These are phyloP conservation scores for Papilio xuthus DNA, from an alignment of 1,140 invertebrate species.

Conservation along the genomic window DNA sequence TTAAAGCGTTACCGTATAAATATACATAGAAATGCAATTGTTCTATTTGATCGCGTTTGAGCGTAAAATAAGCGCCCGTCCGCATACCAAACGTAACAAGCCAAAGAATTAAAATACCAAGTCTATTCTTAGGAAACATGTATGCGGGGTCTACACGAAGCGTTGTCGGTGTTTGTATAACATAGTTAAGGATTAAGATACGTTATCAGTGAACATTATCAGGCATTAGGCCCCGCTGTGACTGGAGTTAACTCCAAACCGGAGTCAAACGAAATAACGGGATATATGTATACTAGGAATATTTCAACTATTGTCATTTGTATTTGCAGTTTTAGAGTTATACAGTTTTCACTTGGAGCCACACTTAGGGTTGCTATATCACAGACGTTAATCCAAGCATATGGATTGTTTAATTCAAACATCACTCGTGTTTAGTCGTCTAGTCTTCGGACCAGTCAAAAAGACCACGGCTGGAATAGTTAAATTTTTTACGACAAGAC, in stretches of 20 bases:
- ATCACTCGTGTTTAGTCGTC: too few relatives aligned
- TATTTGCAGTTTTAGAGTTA: too few relatives aligned
- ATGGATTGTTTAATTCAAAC: too few relatives aligned
- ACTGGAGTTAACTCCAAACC: neutral
- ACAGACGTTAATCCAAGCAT: neutral
- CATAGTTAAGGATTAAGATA: conserved; percentile 35
- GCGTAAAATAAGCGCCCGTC: too few relatives aligned
- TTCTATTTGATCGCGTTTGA: too few relatives aligned
- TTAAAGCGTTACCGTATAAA: too few relatives aligned
- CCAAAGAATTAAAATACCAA: neutral
- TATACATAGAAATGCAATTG: too few relatives aligned
- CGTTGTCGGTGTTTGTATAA: conserved; percentile 37
- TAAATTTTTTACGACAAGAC: too few relatives aligned
- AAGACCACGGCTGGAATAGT: too few relatives aligned
- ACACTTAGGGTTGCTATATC: too few relatives aligned
- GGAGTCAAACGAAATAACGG: conserved; percentile 18
- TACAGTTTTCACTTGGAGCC: too few relatives aligned
- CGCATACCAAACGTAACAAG: neutral
- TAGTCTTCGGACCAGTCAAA: too few relatives aligned
- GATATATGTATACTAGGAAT: neutral
- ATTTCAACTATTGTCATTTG: neutral
- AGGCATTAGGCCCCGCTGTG: conserved; percentile 26
- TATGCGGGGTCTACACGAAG: conserved; percentile 4
- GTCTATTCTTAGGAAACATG: conserved; percentile 23
- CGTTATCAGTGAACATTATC: conserved; percentile 38